A percentile compares a stretch with the other conserved stretches of the same genome.
Evolutionary conservation across 23 tunicate species (phyloP).

Genomic region (Halocynthia aurantium): DNA sequence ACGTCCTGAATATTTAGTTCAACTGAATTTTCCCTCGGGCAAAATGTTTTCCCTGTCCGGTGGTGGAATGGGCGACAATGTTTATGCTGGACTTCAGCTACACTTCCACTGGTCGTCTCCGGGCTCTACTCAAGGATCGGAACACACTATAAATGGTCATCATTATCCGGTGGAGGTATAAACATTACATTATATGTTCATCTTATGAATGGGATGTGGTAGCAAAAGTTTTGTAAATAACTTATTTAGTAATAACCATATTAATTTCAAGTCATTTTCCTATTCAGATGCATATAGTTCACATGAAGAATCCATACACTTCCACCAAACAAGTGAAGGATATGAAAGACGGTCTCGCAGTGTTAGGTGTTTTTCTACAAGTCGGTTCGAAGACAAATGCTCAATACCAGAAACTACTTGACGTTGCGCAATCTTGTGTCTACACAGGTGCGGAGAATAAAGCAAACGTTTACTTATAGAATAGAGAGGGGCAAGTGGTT

Average conservation of each 20-base stretch:
- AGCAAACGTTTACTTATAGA: too few relatives aligned
- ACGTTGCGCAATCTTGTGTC: conserved; percentile 18
- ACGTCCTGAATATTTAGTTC: conserved; percentile 26
- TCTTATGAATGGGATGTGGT: neutral
- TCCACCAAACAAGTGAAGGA: conserved; percentile 43
- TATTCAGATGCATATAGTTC: conserved; percentile 87
- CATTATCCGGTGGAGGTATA: conserved; percentile 76
- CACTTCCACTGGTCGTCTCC: conserved; percentile 79
- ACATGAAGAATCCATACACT: conserved; percentile 64
- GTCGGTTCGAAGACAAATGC: conserved; percentile 34
- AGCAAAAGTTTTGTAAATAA: neutral
- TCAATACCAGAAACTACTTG: conserved; percentile 31
- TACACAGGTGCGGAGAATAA: conserved; percentile 16
- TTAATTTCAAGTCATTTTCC: neutral
- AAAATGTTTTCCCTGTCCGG: conserved; percentile 39
- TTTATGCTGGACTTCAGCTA: conserved; percentile 72
- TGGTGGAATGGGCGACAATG: conserved; percentile 26
- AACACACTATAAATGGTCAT: conserved; percentile 73
- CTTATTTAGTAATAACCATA: neutral
- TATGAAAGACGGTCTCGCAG: conserved; percentile 70
- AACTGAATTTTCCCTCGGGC: conserved; percentile 41
- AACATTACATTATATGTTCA: neutral
- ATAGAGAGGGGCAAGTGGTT: too few relatives aligned
- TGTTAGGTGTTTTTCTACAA: conserved; percentile 62
- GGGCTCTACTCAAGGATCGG: conserved; percentile 65